Base-by-base conservation (phyloP, 2,113 vertebrate species). In the Edolisoma coerulescens region DNA sequence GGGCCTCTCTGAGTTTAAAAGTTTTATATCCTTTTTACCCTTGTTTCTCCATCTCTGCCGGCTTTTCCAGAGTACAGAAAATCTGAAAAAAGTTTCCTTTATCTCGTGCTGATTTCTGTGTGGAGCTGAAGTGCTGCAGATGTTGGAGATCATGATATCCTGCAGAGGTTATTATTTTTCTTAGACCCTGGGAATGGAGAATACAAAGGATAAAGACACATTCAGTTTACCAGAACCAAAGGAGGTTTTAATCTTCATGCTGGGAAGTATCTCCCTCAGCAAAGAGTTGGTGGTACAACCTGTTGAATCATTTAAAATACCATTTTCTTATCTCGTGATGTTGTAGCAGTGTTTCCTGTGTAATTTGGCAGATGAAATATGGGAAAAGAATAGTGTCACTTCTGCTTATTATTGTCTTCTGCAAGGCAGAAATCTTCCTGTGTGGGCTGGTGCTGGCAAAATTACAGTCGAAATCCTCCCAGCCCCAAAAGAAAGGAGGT, bases 21-120 rank as follows among this genome's bases (percentile, higher is more conserved):
- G 26, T 74, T 90, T 67, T 26, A 2, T n/a, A 12, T 71, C 28
- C 11, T 37, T 89, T 89, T 84, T 37, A 26, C 33, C 20, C 45
- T 87, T 64, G 35, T 32, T 73, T 22, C 33, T 79, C 37, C 56
- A 3, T 37, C 53, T 74, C 67, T 83, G 45, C 5, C 5, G 2
- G 19, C 15, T 88, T 39, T 33, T 53, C 5, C 0, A 1, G 6
- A 57, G 28, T 3, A 1, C 27, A 35, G 41, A 0, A 0, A 23
- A 19, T 17, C 27, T 37, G 56, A 35, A 33, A 54, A 12, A n/a
- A 50, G 11, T 47, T 77, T 30, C 44, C 11, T 76, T 65, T 80
- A 56, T 76, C 52, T 90, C 8, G 1, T 54, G 21, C 59, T 54
- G 53, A 44, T 84, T 81, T 26, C 19, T 45, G 16, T 28, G 49